Base-by-base conservation (phyloP, 2,888 invertebrate species). In the Drosophila lutescens region DNA sequence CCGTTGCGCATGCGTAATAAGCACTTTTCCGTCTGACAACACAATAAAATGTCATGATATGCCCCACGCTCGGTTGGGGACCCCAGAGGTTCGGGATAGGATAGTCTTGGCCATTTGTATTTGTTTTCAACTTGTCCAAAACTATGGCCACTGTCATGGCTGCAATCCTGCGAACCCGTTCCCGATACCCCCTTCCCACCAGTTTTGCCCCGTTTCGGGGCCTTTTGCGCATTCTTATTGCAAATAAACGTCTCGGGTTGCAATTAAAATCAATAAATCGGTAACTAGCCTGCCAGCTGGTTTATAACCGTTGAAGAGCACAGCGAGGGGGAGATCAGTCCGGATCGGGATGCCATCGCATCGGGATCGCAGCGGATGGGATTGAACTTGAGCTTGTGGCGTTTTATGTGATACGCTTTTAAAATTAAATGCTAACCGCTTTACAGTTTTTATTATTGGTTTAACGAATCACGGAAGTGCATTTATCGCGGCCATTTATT, bases 11-110 rank as follows among this genome's bases (percentile, higher is more conserved):
- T 91, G 90, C 89, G 89, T 90, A 90, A 90, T 91, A 91, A 90
- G 90, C 90, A 90, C 90, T 90, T 91, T 88, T 91, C 91, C 89
- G 77, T 81, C 88, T 90, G 90, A 89, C 90, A 89, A 90, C 89
- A 91, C 91, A 90, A 90, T 90, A 90, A 90, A 90, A 91, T 91
- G 90, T 91, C 91, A 90, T 91, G 91, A 89, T 89, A 89, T 90
- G 90, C 90, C 90, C 90, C 90, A 82, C 85, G 81, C 86, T 79
- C 84, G 62, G 86, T 85, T 85, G 86, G 84, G 84, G 76, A 62
- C 58, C 44, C 56, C 40, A 47, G 41, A 12, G 43, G 15, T 13
- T 36, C 46, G 34, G 66, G 41, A 32, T 51, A 36, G 66, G 8
- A 10, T 12, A 15, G 47, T 15, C 17, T 47, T 54, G 56, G 36